Conservation (phyloP, 2,113 vertebrate genomes). For the Tenebrosternarchus preto region DNA sequence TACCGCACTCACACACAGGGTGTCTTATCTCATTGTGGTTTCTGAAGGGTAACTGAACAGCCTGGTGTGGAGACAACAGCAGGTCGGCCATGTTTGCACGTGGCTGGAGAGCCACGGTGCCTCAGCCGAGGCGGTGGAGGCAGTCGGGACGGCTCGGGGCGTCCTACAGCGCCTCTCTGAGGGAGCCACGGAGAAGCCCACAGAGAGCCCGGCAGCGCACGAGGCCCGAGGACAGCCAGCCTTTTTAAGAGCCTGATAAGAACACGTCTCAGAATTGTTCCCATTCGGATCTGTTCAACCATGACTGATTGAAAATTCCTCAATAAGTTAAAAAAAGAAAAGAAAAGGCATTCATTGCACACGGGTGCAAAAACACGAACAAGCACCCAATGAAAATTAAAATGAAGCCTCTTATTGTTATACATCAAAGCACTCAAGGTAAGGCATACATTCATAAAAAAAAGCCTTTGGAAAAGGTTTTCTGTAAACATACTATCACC, state of each 20-base stretch:
- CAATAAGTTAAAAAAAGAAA: constrained; percentile 16
- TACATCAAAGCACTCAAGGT: not conserved
- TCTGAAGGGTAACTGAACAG: not conserved
- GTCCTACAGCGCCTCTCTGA: too few species aligned
- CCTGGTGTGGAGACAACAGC: too few species aligned
- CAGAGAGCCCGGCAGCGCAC: too few species aligned
- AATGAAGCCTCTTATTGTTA: not conserved
- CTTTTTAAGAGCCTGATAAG: constrained; percentile 3
- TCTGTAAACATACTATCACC: constrained; percentile 5
- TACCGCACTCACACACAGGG: not conserved
- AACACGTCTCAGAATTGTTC: constrained; percentile 10
- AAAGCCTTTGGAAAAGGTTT: not conserved
- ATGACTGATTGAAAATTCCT: constrained; percentile 24
- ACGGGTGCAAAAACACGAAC: too few species aligned
- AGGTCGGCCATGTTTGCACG: too few species aligned
- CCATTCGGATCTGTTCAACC: constrained; percentile 8
- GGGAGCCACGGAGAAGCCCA: too few species aligned
- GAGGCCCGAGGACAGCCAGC: too few species aligned
- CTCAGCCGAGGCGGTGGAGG: too few species aligned
- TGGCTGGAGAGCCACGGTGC: too few species aligned
- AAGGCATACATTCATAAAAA: not conserved
- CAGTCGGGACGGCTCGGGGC: too few species aligned
- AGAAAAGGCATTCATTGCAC: too few species aligned
- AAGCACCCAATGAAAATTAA: too few species aligned
- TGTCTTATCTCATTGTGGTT: not conserved